Base-by-base conservation (phyloP, 2,113 vertebrate genomes). In the Micromys minutus region DNA sequence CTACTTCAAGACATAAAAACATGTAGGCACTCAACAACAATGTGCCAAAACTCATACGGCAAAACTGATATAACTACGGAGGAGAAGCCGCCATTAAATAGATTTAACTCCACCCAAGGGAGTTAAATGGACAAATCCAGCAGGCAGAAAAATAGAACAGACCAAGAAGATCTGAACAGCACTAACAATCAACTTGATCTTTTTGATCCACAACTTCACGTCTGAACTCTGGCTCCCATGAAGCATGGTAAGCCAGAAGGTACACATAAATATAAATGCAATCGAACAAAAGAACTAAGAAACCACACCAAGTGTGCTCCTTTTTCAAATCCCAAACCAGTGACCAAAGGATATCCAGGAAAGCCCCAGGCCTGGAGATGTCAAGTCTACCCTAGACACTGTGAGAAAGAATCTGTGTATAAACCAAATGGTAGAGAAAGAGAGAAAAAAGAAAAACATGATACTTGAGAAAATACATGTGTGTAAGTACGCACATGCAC, bases 81-180 rank as follows among this genome's bases (percentile, higher is more conserved):
- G 55, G 31, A 90, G 80, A 86, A 71, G 29, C 0, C 17, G 57
- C 52, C n/a, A 7, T 7, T 0, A 34, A 5, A 0, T 36, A 16
- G 21, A 42, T 11, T 6, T 45, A 36, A 57, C 3, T 2, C 21
- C 4, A 4, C 19, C 39, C 7, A 2, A 2, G 7, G 5, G n/a
- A n/a, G 67, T n/a, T n/a, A 5, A 21, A 81, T 0, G 3, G 52
- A 5, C 31, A n/a, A 24, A 17, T 5, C 24, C 63, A 29, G 10
- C 12, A 34, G 9, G 59, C 1, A 85, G 47, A 75, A 52, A 36
- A 7, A 3, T 0, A 39, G 55, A 81, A 15, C 50, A 29, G 21
- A 24, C 13, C 2, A 0, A 34, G 57, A 0, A 2, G 57, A 24
- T 13, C n/a, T 1, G 21, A 29, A 21, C 1, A 19, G 34, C 42